phyloP scores from a whole-genome alignment of 2,113 vertebrate species.

The Lepus europaeus region DNA sequence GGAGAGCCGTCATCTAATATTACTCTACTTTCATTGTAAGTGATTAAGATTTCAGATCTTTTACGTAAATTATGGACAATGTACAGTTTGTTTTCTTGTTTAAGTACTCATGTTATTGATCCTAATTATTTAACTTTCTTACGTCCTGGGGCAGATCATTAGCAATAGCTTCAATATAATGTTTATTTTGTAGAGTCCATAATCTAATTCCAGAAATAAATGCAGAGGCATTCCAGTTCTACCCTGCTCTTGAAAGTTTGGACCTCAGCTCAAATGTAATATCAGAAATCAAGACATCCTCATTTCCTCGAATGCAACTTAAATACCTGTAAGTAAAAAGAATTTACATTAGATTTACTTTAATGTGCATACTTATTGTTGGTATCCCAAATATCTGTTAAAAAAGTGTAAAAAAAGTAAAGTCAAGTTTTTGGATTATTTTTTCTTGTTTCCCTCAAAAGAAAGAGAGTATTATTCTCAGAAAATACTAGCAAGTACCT shows the following conservation, averaged over 20 bases:
- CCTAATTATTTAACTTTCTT: neutral
- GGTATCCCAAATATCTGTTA: neutral
- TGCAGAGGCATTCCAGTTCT: constrained; percentile 89
- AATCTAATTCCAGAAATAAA: constrained; percentile 90
- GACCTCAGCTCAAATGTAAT: constrained; percentile 92
- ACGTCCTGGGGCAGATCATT: constrained; percentile 22
- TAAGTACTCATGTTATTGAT: neutral
- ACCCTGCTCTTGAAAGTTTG: constrained; percentile 89
- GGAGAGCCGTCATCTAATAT: constrained; percentile 94
- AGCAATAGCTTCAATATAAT: neutral
- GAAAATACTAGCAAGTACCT: constrained; percentile 39
- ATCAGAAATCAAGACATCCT: constrained; percentile 90
- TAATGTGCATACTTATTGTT: constrained; percentile 24
- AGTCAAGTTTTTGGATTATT: neutral
- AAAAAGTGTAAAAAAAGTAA: neutral
- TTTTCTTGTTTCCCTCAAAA: neutral
- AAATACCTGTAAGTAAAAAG: constrained; percentile 91
- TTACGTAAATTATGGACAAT: constrained; percentile 60
- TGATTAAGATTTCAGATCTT: constrained; percentile 79
- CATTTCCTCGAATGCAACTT: constrained; percentile 91
- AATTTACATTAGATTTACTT: constrained; percentile 11
- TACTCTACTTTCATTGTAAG: constrained; percentile 96
- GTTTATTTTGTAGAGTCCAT: constrained; percentile 88
- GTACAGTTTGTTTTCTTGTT: neutral
- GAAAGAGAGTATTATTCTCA: neutral